These are phyloP conservation scores for Zaprionus vittiger DNA, from an alignment of 1,140 invertebrate genomes.

Conservation along the genomic window DNA sequence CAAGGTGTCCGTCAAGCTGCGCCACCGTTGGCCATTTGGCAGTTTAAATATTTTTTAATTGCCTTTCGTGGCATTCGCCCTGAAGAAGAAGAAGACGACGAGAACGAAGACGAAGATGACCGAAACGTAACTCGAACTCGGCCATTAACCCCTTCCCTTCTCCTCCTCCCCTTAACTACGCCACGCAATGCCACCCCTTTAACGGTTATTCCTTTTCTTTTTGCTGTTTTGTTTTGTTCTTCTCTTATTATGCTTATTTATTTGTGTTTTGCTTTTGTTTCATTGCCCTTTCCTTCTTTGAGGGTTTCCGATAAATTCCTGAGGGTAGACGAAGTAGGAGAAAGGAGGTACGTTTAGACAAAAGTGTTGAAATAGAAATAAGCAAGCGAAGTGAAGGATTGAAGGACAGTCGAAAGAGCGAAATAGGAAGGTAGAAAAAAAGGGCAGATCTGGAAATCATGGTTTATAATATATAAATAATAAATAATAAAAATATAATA, in stretches of 20 bases:
- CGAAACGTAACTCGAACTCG: conserved; percentile 14
- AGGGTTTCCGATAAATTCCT: conserved; percentile 54
- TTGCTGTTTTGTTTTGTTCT: conserved; percentile 7
- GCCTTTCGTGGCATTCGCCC: conserved; percentile 52
- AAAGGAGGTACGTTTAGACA: conserved; percentile 15
- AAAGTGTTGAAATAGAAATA: conserved; percentile 38
- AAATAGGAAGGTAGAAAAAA: neutral
- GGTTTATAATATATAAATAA: no score
- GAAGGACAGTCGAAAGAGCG: neutral
- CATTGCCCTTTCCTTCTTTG: conserved; percentile 35
- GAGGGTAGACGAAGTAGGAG: conserved; percentile 6
- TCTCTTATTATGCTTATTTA: conserved; percentile 64
- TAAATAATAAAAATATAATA: no score
- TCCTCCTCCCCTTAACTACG: neutral
- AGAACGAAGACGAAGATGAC: neutral
- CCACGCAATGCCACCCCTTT: conserved; percentile 33
- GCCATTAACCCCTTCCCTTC: conserved; percentile 21
- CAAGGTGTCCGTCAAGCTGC: conserved; percentile 31
- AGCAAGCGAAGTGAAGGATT: neutral
- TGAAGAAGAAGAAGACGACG: neutral
- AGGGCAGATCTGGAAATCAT: neutral
- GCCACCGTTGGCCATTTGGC: conserved; percentile 48
- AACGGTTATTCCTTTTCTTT: conserved; percentile 25
- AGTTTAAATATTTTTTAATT: conserved; percentile 83
- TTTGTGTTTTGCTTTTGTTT: conserved; percentile 67